Conservation (phyloP, 2,888 invertebrate genomes). For the Ophioninae sp. region DNA sequence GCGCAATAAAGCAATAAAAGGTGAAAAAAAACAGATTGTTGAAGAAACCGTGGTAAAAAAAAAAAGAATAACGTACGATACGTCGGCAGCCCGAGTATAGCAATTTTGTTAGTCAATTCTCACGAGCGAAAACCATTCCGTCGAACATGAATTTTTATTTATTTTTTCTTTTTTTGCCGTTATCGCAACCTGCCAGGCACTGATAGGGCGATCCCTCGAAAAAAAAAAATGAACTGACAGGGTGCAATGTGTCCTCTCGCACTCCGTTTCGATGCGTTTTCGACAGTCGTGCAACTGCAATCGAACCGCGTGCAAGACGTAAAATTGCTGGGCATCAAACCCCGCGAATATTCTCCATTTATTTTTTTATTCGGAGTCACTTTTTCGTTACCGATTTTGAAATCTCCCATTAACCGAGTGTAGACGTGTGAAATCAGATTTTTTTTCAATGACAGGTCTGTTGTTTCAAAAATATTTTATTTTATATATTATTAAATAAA, state of each 20-base stretch:
- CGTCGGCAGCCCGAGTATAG: background rate
- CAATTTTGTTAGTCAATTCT: conserved; percentile 9
- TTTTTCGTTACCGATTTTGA: background rate
- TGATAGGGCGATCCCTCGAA: conserved; percentile 2
- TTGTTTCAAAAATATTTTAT: too few relatives aligned
- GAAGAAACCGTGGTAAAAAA: background rate
- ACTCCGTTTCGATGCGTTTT: conserved; percentile 11
- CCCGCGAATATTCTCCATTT: conserved; percentile 22
- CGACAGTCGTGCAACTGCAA: conserved; percentile 14
- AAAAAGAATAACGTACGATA: conserved; percentile 5
- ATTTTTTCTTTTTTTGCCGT: conserved; percentile 7
- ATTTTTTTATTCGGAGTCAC: conserved; percentile 1
- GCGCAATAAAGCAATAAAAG: conserved; percentile 33
- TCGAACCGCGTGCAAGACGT: conserved; percentile 4
- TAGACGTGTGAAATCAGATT: background rate
- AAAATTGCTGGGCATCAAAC: conserved; percentile 26
- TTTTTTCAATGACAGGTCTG: too few relatives aligned
- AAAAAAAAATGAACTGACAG: conserved; percentile 14
- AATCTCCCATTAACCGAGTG: conserved; percentile 10
- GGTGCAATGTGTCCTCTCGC: background rate
- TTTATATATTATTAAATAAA: too few relatives aligned
- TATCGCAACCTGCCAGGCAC: conserved; percentile 25
- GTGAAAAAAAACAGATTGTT: background rate
- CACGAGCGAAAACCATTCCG: conserved; percentile 7
- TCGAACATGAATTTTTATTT: conserved; percentile 11